Conservation (phyloP, 2,888 invertebrate species). For the Eucera pruinosa region DNA sequence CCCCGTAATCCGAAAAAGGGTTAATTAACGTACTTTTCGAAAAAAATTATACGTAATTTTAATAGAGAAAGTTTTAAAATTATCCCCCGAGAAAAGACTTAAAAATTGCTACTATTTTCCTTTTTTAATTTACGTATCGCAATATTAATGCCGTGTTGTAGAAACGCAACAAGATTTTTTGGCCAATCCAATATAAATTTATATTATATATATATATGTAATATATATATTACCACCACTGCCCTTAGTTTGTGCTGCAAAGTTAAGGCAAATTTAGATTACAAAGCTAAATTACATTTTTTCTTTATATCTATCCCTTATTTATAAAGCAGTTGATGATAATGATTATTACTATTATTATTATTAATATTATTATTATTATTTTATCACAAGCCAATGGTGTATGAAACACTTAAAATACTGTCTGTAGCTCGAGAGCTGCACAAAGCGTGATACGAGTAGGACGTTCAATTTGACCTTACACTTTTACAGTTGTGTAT, state of each 20-base stretch:
- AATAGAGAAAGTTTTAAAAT: no score
- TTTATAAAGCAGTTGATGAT: slow-evolving; percentile 65
- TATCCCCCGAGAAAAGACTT: no score
- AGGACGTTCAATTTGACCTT: slow-evolving; percentile 71
- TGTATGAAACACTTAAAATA: slow-evolving; percentile 77
- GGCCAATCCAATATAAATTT: no score
- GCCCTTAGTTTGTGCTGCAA: slow-evolving; percentile 68
- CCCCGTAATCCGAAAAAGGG: no score
- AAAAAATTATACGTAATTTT: no score
- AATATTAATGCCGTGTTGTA: no score
- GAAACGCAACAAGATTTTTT: no score
- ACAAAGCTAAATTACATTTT: slow-evolving; percentile 70
- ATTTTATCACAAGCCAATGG: slow-evolving; percentile 78
- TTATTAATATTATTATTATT: slow-evolving; percentile 64
- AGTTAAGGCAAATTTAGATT: slow-evolving; percentile 76
- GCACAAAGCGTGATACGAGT: slow-evolving; percentile 69
- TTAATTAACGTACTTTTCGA: no score
- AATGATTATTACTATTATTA: slow-evolving; percentile 56
- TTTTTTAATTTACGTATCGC: no score
- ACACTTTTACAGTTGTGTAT: slow-evolving; percentile 62
- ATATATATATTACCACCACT: slow-evolving; percentile 55
- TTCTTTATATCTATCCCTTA: slow-evolving; percentile 65
- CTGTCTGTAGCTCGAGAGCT: slow-evolving; percentile 70
- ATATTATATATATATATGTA: no score
- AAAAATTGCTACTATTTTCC: no score